phyloP scores from a whole-genome alignment of 1,140 invertebrate species.

The Thereuonema tuberculata region DNA sequence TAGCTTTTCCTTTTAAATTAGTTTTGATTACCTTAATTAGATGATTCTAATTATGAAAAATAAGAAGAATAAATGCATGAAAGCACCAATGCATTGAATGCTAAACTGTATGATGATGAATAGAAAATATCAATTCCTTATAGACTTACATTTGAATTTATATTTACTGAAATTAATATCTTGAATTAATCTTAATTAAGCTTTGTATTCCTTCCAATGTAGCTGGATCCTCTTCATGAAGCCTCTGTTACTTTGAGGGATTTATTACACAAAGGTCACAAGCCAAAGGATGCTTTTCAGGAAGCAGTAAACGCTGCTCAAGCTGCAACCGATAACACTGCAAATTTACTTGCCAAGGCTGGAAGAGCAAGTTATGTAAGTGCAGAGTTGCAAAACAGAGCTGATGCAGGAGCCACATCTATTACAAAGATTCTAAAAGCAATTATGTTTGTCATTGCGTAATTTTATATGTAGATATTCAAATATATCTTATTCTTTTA shows the following conservation, averaged over 20 bases:
- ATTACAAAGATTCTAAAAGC: conserved; percentile 32
- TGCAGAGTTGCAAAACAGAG: conserved; percentile 23
- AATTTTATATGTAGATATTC: background rate
- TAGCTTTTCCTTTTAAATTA: too few species aligned
- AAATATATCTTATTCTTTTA: background rate
- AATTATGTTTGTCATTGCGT: conserved; percentile 19
- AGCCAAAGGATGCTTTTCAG: background rate
- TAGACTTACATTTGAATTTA: background rate
- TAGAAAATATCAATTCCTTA: background rate
- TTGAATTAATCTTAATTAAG: background rate
- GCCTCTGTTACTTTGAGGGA: background rate
- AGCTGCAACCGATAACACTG: conserved; percentile 25
- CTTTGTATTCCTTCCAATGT: background rate
- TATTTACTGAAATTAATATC: background rate
- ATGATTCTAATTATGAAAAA: too few species aligned
- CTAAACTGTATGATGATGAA: background rate
- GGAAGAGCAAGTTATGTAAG: conserved; percentile 36
- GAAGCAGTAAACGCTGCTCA: conserved; percentile 6
- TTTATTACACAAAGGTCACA: background rate
- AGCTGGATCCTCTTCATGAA: background rate
- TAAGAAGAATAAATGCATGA: too few species aligned
- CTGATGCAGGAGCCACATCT: conserved; percentile 35
- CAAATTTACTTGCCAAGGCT: conserved; percentile 30
- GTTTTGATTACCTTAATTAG: too few species aligned
- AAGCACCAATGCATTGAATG: background rate